phyloP scores from a whole-genome alignment of 1,140 invertebrate species.

The Listronotus bonariensis region DNA sequence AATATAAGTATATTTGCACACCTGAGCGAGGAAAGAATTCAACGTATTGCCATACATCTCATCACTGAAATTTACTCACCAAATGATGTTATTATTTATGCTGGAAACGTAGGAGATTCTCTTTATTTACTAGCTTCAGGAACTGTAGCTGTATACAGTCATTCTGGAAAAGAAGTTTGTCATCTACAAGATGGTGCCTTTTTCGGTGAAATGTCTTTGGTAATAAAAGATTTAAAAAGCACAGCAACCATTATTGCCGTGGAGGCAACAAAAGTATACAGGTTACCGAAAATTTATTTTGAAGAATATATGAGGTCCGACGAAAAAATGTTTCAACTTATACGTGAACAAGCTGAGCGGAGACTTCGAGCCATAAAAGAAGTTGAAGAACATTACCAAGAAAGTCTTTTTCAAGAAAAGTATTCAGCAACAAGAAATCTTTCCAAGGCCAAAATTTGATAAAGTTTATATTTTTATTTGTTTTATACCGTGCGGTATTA shows the following conservation, averaged over 20 bases:
- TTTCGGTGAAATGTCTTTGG: conserved; percentile 52
- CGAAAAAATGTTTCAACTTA: conserved; percentile 35
- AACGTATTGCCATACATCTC: conserved; percentile 34
- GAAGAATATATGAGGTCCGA: conserved; percentile 32
- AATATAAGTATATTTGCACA: conserved; percentile 38
- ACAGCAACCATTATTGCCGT: conserved; percentile 60
- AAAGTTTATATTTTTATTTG: too few relatives aligned
- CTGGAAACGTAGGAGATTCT: conserved; percentile 61
- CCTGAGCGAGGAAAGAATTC: conserved; percentile 34
- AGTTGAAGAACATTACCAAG: conserved; percentile 44
- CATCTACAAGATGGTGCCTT: conserved; percentile 49
- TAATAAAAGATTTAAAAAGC: conserved; percentile 60
- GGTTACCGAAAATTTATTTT: conserved; percentile 58
- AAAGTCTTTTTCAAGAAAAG: conserved; percentile 33
- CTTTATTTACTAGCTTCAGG: conserved; percentile 64
- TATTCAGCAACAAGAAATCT: not conserved
- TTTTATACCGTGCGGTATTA: too few relatives aligned
- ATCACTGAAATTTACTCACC: conserved; percentile 43
- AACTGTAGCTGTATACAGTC: conserved; percentile 61
- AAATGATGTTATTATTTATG: conserved; percentile 57
- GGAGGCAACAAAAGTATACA: conserved; percentile 62
- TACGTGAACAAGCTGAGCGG: conserved; percentile 41
- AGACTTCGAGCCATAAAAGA: conserved; percentile 40
- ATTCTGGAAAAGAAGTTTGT: conserved; percentile 59
- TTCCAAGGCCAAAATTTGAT: too few relatives aligned